Percentiles rank a stretch among this genome's conserved stretches.
phyloP scores from a whole-genome alignment of 2,888 invertebrate genomes.

The Drosophila greeni region DNA sequence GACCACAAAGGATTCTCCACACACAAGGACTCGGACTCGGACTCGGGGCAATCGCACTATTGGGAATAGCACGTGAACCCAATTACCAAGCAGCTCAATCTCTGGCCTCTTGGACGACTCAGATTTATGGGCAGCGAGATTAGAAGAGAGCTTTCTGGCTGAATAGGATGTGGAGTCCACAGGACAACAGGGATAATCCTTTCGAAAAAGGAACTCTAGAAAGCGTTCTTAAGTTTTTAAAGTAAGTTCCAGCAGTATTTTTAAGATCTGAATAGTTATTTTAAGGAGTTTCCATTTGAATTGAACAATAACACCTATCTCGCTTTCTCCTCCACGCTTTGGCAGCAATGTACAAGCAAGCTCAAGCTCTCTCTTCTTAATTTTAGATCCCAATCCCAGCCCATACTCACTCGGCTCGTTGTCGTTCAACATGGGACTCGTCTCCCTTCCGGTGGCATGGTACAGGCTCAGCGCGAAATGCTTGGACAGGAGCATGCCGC shows the following conservation, averaged over 20 bases:
- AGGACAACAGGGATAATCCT: background rate
- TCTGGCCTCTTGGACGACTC: constrained; percentile 32
- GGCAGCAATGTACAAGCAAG: too few relatives aligned
- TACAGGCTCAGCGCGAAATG: constrained; percentile 82
- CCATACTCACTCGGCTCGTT: constrained; percentile 78
- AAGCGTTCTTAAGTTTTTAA: too few relatives aligned
- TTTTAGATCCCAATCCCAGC: background rate
- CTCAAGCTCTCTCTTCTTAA: background rate
- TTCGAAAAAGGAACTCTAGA: background rate
- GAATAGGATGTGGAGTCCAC: background rate
- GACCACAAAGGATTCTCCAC: constrained; percentile 59
- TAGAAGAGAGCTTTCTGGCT: constrained; percentile 6
- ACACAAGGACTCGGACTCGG: constrained; percentile 1
- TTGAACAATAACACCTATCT: too few relatives aligned
- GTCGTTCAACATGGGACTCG: constrained; percentile 81
- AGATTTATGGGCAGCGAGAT: constrained; percentile 64
- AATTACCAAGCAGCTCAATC: constrained; percentile 68
- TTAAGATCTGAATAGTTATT: too few relatives aligned
- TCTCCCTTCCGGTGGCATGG: constrained; percentile 82
- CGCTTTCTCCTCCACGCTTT: too few relatives aligned
- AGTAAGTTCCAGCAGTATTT: too few relatives aligned
- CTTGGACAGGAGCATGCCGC: constrained; percentile 81
- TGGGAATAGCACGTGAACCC: constrained; percentile 66
- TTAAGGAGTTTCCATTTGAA: too few relatives aligned
- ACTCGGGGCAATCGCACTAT: constrained; percentile 55